Evolutionary conservation across 2,797 vertebrate genomes (phyloP), one percentile per base, ranked within the genome.

Genomic region (Sebastes ruberrimus): DNA sequence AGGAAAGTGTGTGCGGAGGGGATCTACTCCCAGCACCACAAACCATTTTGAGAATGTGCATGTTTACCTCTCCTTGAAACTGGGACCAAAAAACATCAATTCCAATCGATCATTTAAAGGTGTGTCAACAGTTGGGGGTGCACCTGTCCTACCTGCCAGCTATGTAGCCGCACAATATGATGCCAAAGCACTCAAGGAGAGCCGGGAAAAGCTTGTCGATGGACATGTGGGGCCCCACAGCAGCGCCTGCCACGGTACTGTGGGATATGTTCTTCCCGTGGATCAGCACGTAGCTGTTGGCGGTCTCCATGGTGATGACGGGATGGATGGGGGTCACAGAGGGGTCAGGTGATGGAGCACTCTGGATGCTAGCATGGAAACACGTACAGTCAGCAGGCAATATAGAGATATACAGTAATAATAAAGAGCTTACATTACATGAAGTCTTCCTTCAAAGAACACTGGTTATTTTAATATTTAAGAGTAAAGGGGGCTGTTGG

Each of bases 121-220:
- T 38, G 35, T 38, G 35, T 38, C 13, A 14, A 38, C 35, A 38
- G 35, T 38, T 38, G 35, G 35, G 2, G 35, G 7, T 20, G 20
- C 27, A 52, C 60, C 72, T 38, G 5, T 1, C 74, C 2, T 64
- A 94, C 94, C 94, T 96, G 82, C 98, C 98, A 28, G 98, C 98
- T 86, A 97, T 92, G 59, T 99, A 99, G 46, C 98, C 98, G 75
- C 98, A 99, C 82, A 99, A 90, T 72, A 99, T 97, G 89, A 99
- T 99, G 53, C 98, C 98, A 66, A 99, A 99, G 85, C 98, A 99
- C 89, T 99, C 97, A 49, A 99, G 91, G 6, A 99, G 95, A 70
- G 98, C 98, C 35, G 98, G 98, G 77, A 99, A 98, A 74, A 99
- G 97, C 83, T 96, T 97, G 87, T 97, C 97, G 76, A 99, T 97